Conservation (phyloP, 2,888 invertebrate species). For the Drosophila stalkeri region DNA sequence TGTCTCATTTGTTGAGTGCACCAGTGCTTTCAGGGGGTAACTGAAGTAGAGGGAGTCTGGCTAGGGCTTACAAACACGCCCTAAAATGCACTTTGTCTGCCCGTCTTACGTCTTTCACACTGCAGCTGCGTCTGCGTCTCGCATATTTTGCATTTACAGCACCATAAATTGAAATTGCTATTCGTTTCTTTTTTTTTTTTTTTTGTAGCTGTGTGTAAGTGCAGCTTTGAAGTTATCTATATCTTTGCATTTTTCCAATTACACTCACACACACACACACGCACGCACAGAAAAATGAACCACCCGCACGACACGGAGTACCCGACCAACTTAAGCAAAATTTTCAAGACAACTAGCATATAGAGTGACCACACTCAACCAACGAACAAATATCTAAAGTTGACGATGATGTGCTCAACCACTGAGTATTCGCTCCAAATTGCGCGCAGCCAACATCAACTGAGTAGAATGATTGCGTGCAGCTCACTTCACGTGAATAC, state of each 20-base stretch:
- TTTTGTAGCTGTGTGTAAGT: slow-evolving; percentile 27
- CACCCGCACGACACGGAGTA: slow-evolving; percentile 55
- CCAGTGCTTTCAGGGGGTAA: slow-evolving; percentile 38
- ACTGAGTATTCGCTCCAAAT: not conserved
- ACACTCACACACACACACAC: slow-evolving; percentile 55
- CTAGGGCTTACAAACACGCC: slow-evolving; percentile 76
- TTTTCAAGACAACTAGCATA: slow-evolving; percentile 55
- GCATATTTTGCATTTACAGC: slow-evolving; percentile 50
- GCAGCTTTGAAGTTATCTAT: slow-evolving; percentile 66
- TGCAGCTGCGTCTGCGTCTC: slow-evolving; percentile 53
- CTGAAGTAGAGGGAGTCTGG: slow-evolving; percentile 44
- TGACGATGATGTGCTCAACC: not conserved
- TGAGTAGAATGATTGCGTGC: slow-evolving; percentile 15
- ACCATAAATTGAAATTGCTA: slow-evolving; percentile 12
- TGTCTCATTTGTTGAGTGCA: slow-evolving; percentile 54
- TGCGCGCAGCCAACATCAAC: not conserved
- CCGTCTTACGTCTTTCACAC: slow-evolving; percentile 44
- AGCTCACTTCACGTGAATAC: slow-evolving; percentile 26
- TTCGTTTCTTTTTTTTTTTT: slow-evolving; percentile 11
- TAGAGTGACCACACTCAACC: slow-evolving; percentile 39
- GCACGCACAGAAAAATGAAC: slow-evolving; percentile 56
- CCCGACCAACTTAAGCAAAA: slow-evolving; percentile 43
- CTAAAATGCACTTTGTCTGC: slow-evolving; percentile 81
- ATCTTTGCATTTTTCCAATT: slow-evolving; percentile 73
- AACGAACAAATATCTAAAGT: slow-evolving; percentile 20